Percentiles rank a stretch among this genome's conserved stretches.
phyloP scores from a whole-genome alignment of 1,140 invertebrate genomes.

The Drosophila pruinosa region DNA sequence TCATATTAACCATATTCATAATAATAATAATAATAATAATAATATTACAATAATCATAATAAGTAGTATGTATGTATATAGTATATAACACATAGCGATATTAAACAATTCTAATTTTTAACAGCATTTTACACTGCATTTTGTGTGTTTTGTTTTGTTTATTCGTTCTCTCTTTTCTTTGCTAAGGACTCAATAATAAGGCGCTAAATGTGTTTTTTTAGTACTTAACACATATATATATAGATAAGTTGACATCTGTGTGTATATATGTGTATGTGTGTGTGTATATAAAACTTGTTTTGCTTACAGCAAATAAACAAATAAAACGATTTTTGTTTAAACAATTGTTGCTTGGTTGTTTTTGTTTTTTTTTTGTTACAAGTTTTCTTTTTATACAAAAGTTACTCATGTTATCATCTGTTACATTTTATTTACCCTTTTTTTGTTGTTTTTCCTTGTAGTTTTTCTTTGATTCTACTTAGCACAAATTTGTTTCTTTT shows the following conservation, averaged over 20 bases:
- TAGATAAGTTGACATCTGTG: no score
- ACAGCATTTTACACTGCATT: conserved; percentile 24
- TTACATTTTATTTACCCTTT: not conserved
- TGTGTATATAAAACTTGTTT: conserved; percentile 22
- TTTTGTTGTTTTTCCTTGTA: not conserved
- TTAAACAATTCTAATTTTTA: conserved; percentile 64
- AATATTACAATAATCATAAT: conserved; percentile 21
- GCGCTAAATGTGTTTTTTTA: conserved; percentile 60
- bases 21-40: conserved; percentile 27
- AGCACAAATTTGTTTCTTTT: conserved; percentile 45
- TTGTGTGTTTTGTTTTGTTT: conserved; percentile 7
- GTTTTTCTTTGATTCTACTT: conserved; percentile 8
- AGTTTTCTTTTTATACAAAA: conserved; percentile 13
- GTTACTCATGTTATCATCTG: not conserved
- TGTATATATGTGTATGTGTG: conserved; percentile 30
- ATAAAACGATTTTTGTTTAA: conserved; percentile 22
- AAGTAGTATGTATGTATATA: conserved; percentile 28
- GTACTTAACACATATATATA: conserved; percentile 17
- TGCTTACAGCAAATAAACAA: conserved; percentile 30
- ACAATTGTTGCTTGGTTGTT: conserved; percentile 28
- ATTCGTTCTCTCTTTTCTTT: conserved; percentile 26
- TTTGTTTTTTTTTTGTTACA: conserved; percentile 8
- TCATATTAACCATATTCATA: conserved; percentile 33
- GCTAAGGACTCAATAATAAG: conserved; percentile 74
- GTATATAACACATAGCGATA: conserved; percentile 54